A percentile compares a stretch with the other conserved stretches of the same genome.
Evolutionary conservation across 1,140 invertebrate species (phyloP).

Genomic region (Trichonephila inaurata): DNA sequence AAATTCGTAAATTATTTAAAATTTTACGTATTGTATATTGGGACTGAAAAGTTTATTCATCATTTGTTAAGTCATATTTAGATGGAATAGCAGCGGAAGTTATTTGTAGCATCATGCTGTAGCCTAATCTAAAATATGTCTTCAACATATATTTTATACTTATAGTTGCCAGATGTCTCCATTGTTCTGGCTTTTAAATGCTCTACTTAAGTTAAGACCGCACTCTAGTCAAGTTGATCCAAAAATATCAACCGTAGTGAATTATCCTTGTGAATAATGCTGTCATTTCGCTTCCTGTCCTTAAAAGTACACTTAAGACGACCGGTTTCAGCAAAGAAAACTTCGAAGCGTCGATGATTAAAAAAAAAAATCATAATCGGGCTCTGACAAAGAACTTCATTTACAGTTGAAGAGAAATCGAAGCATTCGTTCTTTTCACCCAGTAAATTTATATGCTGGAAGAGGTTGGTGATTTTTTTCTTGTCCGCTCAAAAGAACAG

Average conservation of each 20-base stretch:
- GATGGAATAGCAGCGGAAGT: no score
- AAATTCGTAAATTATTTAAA: no score
- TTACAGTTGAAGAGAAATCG: slow-evolving; percentile 41
- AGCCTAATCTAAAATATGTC: not conserved
- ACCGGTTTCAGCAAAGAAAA: slow-evolving; percentile 9
- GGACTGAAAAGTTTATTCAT: no score
- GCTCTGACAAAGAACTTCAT: slow-evolving; percentile 13
- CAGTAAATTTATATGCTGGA: slow-evolving; percentile 45
- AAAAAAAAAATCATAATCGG: not conserved
- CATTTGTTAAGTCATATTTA: no score
- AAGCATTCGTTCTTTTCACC: slow-evolving; percentile 20
- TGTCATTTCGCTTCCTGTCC: slow-evolving; percentile 21
- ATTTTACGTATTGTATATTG: no score
- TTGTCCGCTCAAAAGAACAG: not conserved
- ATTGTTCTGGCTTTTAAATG: not conserved
- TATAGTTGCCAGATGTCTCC: not conserved
- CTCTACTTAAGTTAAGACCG: slow-evolving; percentile 1
- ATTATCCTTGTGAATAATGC: not conserved
- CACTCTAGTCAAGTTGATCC: slow-evolving; percentile 17
- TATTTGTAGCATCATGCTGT: no score
- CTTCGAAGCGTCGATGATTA: not conserved
- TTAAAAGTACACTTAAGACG: not conserved
- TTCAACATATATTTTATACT: not conserved
- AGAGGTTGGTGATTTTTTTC: slow-evolving; percentile 22
- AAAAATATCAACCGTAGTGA: not conserved